These are phyloP conservation scores for Mantis religiosa DNA, from an alignment of 2,888 invertebrate genomes.

Conservation along the genomic window DNA sequence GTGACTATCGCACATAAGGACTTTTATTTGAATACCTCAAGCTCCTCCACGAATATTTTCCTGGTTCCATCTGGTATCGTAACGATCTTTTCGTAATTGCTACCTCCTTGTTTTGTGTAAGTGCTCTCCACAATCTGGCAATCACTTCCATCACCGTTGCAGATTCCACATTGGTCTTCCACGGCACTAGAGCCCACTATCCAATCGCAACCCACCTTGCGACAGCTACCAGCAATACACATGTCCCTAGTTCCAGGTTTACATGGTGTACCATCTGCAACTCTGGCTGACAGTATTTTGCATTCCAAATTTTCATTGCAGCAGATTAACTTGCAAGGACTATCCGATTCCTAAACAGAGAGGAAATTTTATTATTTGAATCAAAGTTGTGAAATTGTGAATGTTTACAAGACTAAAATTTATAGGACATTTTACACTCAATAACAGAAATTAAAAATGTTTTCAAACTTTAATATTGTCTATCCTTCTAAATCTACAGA, in stretches of 20 bases:
- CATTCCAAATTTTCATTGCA: not conserved
- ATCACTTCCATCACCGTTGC: slow-evolving; percentile 58
- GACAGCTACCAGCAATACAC: slow-evolving; percentile 60
- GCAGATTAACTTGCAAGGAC: not conserved
- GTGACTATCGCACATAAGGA: too few relatives aligned
- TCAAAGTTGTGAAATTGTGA: too few relatives aligned
- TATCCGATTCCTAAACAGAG: not conserved
- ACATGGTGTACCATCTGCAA: slow-evolving; percentile 61
- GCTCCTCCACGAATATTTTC: slow-evolving; percentile 58
- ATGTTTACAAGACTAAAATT: too few relatives aligned
- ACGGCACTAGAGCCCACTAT: slow-evolving; percentile 58
- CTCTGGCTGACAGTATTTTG: slow-evolving; percentile 50
- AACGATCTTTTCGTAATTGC: slow-evolving; percentile 55
- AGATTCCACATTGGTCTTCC: slow-evolving; percentile 64
- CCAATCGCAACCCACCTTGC: slow-evolving; percentile 61
- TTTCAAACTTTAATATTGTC: too few relatives aligned
- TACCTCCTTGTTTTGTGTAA: slow-evolving; percentile 48
- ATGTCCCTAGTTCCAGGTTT: slow-evolving; percentile 57
- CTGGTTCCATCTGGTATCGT: slow-evolving; percentile 56
- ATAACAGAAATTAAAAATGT: too few relatives aligned
- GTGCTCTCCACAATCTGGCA: slow-evolving; percentile 34
- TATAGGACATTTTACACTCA: too few relatives aligned
- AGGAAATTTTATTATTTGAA: not conserved
- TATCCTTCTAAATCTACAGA: too few relatives aligned
- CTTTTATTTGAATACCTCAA: slow-evolving; percentile 32